phyloP scores from a whole-genome alignment of 2,113 vertebrate species.

The Pelecanus crispus region DNA sequence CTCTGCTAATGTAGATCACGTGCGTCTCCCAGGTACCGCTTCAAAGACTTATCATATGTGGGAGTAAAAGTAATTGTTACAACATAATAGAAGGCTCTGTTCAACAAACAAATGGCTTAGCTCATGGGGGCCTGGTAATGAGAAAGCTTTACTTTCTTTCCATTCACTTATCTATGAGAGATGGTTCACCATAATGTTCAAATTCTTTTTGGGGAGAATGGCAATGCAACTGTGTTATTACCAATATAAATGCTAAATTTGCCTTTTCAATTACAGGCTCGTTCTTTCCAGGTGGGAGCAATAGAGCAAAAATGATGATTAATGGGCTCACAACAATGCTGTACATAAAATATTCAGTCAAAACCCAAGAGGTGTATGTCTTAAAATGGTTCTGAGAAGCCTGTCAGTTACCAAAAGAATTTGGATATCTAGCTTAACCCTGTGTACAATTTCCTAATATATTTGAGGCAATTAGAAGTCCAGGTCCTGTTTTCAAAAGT shows the following conservation, averaged over 20 bases:
- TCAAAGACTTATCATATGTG: slow-evolving; percentile 52
- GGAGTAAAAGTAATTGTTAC: slow-evolving; percentile 49
- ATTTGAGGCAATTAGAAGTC: neutral
- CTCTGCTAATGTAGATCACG: neutral
- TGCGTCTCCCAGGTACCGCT: neutral
- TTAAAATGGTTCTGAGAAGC: neutral
- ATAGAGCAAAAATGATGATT: slow-evolving; percentile 8
- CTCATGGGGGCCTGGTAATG: neutral
- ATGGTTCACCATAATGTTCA: neutral
- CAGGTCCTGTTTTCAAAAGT: neutral
- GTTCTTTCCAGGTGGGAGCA: neutral
- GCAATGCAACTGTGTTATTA: neutral
- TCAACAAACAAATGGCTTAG: slow-evolving; percentile 20
- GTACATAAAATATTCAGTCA: neutral
- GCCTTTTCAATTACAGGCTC: slow-evolving; percentile 26
- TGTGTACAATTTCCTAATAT: neutral
- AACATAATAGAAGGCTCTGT: slow-evolving; percentile 42
- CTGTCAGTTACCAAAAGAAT: neutral
- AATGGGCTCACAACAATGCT: neutral
- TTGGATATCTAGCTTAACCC: neutral
- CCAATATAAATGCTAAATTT: slow-evolving; percentile 38
- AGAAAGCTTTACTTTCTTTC: neutral
- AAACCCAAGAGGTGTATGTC: neutral
- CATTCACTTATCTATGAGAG: slow-evolving; percentile 11
- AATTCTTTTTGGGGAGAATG: neutral